Conservation (phyloP, 2,888 invertebrate genomes). For the Sphaerophoria rueppellii region DNA sequence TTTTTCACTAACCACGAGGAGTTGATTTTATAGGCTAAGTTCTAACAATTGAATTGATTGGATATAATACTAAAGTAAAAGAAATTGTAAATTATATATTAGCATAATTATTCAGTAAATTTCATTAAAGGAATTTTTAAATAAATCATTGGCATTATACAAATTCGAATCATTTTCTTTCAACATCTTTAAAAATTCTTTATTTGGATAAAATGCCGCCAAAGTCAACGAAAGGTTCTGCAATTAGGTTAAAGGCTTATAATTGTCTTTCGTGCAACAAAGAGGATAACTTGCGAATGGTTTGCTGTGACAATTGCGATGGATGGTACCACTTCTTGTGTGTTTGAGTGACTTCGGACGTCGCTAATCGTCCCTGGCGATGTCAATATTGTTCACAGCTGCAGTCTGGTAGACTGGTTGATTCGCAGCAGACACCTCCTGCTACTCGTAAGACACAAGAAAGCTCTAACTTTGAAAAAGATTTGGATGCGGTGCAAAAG, state of each 20-base stretch:
- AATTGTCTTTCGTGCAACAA: conserved; percentile 32
- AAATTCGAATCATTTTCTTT: too few relatives aligned
- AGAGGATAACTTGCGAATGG: conserved; percentile 51
- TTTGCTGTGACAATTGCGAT: conserved; percentile 54
- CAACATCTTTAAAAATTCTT: conserved; percentile 13
- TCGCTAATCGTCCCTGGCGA: conserved; percentile 23
- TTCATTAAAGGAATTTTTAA: too few relatives aligned
- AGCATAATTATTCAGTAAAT: too few relatives aligned
- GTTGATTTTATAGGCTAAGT: too few relatives aligned
- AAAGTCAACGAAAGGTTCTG: background rate
- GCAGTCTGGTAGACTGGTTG: background rate
- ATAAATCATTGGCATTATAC: too few relatives aligned
- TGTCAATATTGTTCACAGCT: conserved; percentile 15
- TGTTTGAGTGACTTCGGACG: conserved; percentile 17
- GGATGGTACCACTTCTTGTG: conserved; percentile 47
- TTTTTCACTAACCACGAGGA: too few relatives aligned
- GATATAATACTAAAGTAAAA: too few relatives aligned
- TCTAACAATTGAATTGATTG: too few relatives aligned
- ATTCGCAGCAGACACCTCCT: background rate
- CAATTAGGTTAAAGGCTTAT: background rate
- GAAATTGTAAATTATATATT: too few relatives aligned
- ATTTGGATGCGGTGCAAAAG: too few relatives aligned
- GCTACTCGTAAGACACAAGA: background rate
- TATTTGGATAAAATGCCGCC: conserved; percentile 1
- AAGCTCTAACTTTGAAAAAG: background rate